Base-by-base conservation (phyloP, 2,888 invertebrate species). In the Cryptocheilus praepositus region DNA sequence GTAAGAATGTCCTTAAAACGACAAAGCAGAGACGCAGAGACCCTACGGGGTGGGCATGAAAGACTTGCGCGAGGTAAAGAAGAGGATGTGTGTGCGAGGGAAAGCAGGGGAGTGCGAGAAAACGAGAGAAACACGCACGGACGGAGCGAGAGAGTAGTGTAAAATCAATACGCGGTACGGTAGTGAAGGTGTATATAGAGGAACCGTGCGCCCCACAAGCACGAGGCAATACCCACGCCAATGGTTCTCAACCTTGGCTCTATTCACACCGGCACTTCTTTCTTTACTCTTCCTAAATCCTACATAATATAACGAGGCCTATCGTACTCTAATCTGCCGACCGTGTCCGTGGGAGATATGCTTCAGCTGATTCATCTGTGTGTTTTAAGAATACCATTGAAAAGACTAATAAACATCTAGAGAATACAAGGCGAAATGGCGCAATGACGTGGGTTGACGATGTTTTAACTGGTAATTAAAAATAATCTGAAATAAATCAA, bases 131-230 rank as follows among this genome's bases (percentile, higher is more conserved):
- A 13, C 25, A 49, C 43, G 44, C 53, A 59, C 55, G 58, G 49
- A 67, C 64, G 55, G 74, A 71, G 70, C 61, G 62, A 76, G 73
- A 75, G 75, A 68, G 75, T 71, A 73, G 67, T 67, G 82, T 81
- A 82, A 84, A 83, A 84, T 84, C 83, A 84, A 84, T 84, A 84
- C 83, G 76, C 55, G 73, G 67, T 67, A 77, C 71, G 73, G 63
- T 70, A 65, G 79, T 67, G 67, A 63, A 79, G 49, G 77, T 77
- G 75, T 69, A 71, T 74, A 64, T 62, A 66, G 56, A 66, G 67
- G 63, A 52, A 63, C 66, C 67, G 70, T 73, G 73, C 70, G 61
- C 65, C n/a, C n/a, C 57, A 68, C 63, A 62, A 71, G 70, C 67
- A 77, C 71, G 74, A 68, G 72, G 77, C 65, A 67, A 77, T 65